These are phyloP conservation scores for Crotalus helleri DNA, from an alignment of 2,113 vertebrate genomes.

Conservation along the genomic window DNA sequence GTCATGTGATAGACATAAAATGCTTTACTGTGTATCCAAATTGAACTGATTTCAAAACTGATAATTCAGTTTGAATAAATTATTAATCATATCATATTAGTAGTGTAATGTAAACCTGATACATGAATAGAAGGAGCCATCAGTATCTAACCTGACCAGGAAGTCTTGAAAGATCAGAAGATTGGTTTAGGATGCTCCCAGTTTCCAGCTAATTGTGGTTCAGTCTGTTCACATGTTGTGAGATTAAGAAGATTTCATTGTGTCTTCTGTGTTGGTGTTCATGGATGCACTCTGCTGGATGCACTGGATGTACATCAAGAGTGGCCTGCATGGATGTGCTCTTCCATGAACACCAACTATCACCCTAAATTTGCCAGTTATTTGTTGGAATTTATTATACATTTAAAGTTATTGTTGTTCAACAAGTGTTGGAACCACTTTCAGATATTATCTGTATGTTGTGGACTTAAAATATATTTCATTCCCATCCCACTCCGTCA, in stretches of 20 bases:
- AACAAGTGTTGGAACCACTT: background rate
- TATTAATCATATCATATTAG: background rate
- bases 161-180: background rate
- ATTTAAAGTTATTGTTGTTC: background rate
- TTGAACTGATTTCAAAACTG: background rate
- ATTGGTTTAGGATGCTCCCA: background rate
- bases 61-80: background rate
- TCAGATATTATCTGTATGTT: background rate
- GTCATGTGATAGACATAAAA: constrained; percentile 1
- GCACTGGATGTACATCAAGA: too few species aligned
- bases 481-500: background rate
- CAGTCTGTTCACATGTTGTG: background rate
- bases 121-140: background rate
- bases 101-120: background rate
- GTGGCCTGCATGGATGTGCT: too few species aligned
- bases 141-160: background rate
- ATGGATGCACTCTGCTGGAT: too few species aligned
- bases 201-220: background rate
- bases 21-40: background rate
- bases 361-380: too few species aligned
- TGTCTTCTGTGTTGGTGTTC: background rate
- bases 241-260: background rate
- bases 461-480: background rate
- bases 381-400: too few species aligned
- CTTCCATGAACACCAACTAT: too few species aligned